These are phyloP conservation scores for Motacilla alba DNA, from an alignment of 2,113 vertebrate species.

Conservation along the genomic window DNA sequence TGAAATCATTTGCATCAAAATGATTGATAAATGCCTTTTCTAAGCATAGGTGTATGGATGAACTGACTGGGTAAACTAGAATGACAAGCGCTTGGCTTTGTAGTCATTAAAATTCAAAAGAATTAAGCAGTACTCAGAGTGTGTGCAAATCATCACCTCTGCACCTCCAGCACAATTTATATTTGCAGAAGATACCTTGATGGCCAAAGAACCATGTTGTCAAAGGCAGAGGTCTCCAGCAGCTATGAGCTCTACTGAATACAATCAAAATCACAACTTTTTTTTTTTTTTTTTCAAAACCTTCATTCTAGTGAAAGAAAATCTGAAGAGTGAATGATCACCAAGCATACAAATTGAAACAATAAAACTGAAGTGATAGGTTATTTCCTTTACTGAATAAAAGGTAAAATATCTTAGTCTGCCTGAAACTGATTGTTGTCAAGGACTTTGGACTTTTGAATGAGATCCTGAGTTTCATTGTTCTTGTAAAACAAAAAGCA, in stretches of 20 bases:
- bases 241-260: background rate
- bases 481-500: background rate
- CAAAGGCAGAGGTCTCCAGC: background rate
- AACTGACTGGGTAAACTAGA: background rate
- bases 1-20: background rate
- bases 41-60: background rate
- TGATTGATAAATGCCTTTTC: background rate
- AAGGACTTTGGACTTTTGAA: background rate
- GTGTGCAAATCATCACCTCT: background rate
- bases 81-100: background rate
- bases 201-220: background rate
- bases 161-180: background rate
- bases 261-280: background rate
- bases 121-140: background rate
- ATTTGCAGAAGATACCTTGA: background rate
- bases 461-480: background rate
- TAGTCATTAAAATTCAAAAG: background rate
- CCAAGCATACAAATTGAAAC: background rate
- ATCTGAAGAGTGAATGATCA: background rate
- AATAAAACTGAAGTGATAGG: background rate
- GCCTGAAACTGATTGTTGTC: background rate
- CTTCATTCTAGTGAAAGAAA: background rate
- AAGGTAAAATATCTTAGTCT: background rate
- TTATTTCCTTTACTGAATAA: background rate
- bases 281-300: background rate